Evolutionary conservation across 1,140 invertebrate genomes (phyloP), one percentile per base, ranked within the genome.

Genomic region (Penaeus indicus): DNA sequence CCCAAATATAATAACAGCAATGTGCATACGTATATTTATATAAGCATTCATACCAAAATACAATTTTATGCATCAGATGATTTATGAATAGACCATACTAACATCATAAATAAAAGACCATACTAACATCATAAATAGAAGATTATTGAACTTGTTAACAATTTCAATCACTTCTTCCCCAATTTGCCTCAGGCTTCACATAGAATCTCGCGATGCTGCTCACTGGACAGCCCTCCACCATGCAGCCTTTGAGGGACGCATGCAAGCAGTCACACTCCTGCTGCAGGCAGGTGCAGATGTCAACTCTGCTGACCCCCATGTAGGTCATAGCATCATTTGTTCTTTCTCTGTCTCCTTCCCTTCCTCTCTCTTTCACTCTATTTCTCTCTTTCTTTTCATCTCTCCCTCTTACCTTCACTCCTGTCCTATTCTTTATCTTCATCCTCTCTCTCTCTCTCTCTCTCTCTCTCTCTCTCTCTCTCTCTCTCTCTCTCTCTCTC

Each of bases 211-310:
- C 3, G 90, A 91, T 84, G 90, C 90, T 8, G 88, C 86, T 7
- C 90, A 91, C 83, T 91, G 90, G 90, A 90, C 90, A 8, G 86
- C 89, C 69, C 85, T 91, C 21, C 90, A 91, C 84, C 89, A 91
- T 63, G 89, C 90, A 0, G 83, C 87, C 61, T 90, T 88, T 72
- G 90, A 91, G 72, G 89, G 90, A n/a, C 85, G 85, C 0, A 60
- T 81, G 38, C 85, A 89, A 25, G 75, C 85, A 67, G 88, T 88
- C n/a, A 85, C 84, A 18, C 25, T 91, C 1, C 78, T 91, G 7
- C 79, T 91, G 64, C 90, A 91, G 19, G 86, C 86, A 19, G 90
- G 90, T 2, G 90, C 90, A 67, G 90, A 91, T 42, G 84, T 91
- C 78, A 91, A 91, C 42, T 72, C 64, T 19, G 79, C 86, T 10